Evolutionary conservation across 2,888 invertebrate species (phyloP).

Genomic region (Tenthredo livida): DNA sequence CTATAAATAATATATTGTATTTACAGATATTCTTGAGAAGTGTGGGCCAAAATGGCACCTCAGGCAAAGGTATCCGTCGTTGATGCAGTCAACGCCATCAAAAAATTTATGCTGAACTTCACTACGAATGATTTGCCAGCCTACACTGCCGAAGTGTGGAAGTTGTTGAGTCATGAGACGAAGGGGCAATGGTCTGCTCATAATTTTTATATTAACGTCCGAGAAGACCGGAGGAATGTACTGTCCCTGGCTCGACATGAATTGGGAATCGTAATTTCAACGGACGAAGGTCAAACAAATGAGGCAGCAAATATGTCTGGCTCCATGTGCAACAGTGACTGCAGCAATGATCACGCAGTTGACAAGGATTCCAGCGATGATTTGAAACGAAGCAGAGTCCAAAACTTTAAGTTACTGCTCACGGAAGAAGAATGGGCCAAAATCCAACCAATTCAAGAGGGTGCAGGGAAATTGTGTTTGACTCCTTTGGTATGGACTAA

Average conservation of each 20-base stretch:
- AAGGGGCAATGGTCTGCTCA: not conserved
- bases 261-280: not conserved
- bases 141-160: constrained; percentile 5
- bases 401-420: not conserved
- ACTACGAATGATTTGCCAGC: not conserved
- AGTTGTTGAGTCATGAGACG: not conserved
- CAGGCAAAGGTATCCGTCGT: not conserved
- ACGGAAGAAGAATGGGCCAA: constrained; percentile 29
- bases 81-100: constrained; percentile 11
- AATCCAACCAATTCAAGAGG: not conserved
- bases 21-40: not conserved
- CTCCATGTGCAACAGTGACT: not conserved
- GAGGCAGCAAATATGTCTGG: not conserved
- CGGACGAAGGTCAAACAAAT: not conserved
- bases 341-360: not conserved
- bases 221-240: not conserved
- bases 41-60: not conserved
- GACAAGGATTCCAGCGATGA: not conserved
- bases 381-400: not conserved
- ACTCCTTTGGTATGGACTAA: constrained; percentile 54
- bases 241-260: not conserved
- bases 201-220: constrained; percentile 11
- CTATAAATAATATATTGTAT: not conserved
- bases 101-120: constrained; percentile 9
- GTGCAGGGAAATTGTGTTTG: not conserved